A percentile compares a stretch with the other conserved stretches of the same genome.
Evolutionary conservation across 2,113 vertebrate genomes (phyloP).

Genomic region (Podiceps cristatus): DNA sequence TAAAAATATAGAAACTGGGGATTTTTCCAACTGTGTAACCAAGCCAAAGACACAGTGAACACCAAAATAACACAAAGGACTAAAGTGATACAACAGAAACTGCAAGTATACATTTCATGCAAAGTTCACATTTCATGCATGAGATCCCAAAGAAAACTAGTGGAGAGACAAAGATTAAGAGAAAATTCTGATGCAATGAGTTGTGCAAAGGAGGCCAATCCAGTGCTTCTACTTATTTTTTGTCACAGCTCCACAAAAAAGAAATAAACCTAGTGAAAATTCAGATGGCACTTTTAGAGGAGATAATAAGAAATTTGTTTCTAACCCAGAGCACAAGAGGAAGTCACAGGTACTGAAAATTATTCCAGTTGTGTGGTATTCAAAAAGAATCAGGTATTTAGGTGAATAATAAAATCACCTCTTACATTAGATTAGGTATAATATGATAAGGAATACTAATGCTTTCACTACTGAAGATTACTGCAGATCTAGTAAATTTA

Average conservation of each 20-base stretch:
- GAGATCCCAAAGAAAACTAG: constrained; percentile 24
- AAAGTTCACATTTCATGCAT: background rate
- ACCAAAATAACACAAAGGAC: background rate
- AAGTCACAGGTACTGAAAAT: background rate
- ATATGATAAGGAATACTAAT: background rate
- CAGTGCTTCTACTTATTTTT: background rate
- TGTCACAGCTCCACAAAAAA: background rate
- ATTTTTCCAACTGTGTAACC: background rate
- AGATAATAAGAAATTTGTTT: background rate
- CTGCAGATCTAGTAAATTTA: background rate
- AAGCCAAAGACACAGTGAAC: background rate
- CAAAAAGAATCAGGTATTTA: background rate
- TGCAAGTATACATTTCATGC: background rate
- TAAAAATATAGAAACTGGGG: background rate
- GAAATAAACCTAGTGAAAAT: background rate
- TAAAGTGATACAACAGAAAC: background rate
- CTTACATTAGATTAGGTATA: background rate
- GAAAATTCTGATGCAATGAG: constrained; percentile 17
- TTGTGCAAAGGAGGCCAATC: background rate
- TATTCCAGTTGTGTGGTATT: background rate
- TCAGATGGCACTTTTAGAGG: background rate
- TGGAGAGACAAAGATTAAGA: constrained; percentile 13
- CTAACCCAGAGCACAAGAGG: background rate
- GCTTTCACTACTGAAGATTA: background rate
- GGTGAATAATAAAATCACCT: background rate